A percentile compares a stretch with the other conserved stretches of the same genome.
phyloP scores from a whole-genome alignment of 2,888 invertebrate genomes.

The Agriopis aurantiaria region DNA sequence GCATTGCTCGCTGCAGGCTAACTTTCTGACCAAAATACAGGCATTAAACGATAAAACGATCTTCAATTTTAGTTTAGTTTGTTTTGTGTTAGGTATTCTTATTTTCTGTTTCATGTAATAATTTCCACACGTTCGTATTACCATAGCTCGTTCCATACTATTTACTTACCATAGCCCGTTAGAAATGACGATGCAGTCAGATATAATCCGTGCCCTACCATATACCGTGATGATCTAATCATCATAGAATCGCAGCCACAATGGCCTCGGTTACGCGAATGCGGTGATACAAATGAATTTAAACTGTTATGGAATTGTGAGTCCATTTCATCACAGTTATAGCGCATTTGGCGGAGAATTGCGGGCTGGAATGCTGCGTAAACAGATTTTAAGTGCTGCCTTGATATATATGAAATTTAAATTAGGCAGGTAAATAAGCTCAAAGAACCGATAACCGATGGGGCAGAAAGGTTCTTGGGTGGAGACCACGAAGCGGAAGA shows the following conservation, averaged over 20 bases:
- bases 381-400: not conserved
- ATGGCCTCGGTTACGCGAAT: constrained; percentile 1
- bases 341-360: constrained; percentile 4
- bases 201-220: not conserved
- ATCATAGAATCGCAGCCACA: constrained; percentile 19
- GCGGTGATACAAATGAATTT: constrained; percentile 24
- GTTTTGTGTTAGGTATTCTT: no score
- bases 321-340: constrained; percentile 12
- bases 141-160: no score
- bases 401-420: not conserved
- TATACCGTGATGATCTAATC: constrained; percentile 12
- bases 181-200: not conserved
- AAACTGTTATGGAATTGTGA: constrained; percentile 19
- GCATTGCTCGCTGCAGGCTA: no score
- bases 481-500: no score
- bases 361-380: not conserved
- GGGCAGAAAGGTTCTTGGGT: no score
- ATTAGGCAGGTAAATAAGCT: no score
- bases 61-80: no score
- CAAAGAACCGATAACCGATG: no score
- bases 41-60: no score
- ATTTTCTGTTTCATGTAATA: no score
- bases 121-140: no score
- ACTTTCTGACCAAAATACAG: no score
- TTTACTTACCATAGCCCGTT: not conserved